Evolutionary conservation across 2,888 invertebrate genomes (phyloP).

Genomic region (Merodon equestris): DNA sequence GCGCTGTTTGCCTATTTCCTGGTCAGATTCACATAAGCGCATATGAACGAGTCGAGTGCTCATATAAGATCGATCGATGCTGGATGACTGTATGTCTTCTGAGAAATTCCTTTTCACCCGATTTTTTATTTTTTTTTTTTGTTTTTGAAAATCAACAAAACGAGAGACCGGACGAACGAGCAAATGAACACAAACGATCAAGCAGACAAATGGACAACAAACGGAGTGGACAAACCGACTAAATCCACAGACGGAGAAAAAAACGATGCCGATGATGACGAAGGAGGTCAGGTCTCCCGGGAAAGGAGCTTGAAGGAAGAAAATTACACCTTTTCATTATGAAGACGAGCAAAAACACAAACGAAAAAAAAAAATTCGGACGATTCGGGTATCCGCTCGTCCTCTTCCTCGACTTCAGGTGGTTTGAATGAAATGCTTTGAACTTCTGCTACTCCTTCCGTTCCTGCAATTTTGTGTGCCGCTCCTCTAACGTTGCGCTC

Average conservation of each 20-base stretch:
- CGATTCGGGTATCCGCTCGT: slow-evolving; percentile 46
- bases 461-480: not conserved
- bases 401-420: slow-evolving; percentile 28
- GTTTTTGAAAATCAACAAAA: slow-evolving; percentile 49
- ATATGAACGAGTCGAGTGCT: not conserved
- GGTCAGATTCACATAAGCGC: slow-evolving; percentile 18
- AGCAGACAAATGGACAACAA: not conserved
- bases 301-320: slow-evolving; percentile 38
- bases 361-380: too few relatives aligned
- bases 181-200: not conserved
- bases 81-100: slow-evolving; percentile 56
- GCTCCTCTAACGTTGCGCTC: slow-evolving; percentile 36
- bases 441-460: slow-evolving; percentile 53
- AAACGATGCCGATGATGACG: slow-evolving; percentile 13
- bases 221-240: not conserved
- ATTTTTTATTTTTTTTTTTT: too few relatives aligned
- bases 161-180: slow-evolving; percentile 31
- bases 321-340: slow-evolving; percentile 68
- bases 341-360: slow-evolving; percentile 46
- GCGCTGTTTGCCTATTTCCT: slow-evolving; percentile 24
- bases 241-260: not conserved
- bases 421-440: slow-evolving; percentile 64
- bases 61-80: not conserved
- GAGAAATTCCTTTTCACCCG: slow-evolving; percentile 68
- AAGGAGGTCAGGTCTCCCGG: slow-evolving; percentile 26